Base-by-base conservation (phyloP, 2,113 vertebrate genomes). In the Cyrtonyx montezumae region DNA sequence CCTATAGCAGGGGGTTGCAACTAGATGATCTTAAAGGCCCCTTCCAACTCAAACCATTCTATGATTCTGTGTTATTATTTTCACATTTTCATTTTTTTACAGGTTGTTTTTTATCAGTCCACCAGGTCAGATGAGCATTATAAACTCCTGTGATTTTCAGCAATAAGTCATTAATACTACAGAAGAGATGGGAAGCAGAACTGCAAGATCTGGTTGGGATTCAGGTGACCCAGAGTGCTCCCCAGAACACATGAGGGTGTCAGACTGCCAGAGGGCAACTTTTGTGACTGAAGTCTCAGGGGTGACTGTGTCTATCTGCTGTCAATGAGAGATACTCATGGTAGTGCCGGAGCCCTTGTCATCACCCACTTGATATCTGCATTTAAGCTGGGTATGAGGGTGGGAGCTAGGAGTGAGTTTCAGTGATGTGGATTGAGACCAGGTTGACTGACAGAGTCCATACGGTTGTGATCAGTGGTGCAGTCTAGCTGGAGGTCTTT, bases 261-360 rank as follows among this genome's bases (percentile, higher is more conserved):
- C 70, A 91, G 48, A 56, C 34, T 73, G 53, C 43, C 71, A 66
- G 32, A 88, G 51, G n/a, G 18, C 32, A 84, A 34, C 69, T 80
- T 22, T 73, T 37, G 37, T 56, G 74, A 59, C 30, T 53, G 32
- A 8, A 13, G 10, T 75, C 66, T 79, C 51, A 70, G 21, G 34
- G 26, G 21, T 70, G 36, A 53, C 8, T 43, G 48, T 51, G 61
- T 56, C 48, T 82, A 13, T 61, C 21, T 78, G 21, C 22, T 75
- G 34, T 19, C 61, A 68, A 21, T 0, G 1, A 63, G 30, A 79
- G 45, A 67, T 1, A 59, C 40, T 6, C 1, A 1, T 42, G 43
- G 69, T 45, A 32, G 23, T 81, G 55, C 59, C 46, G 78, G 85
- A 70, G 34, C 28, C 20, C 13, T 58, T 76, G 80, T 9, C 42